A percentile compares a stretch with the other conserved stretches of the same genome.
Conservation (phyloP, 2,113 vertebrate species). For the Ondatra zibethicus region DNA sequence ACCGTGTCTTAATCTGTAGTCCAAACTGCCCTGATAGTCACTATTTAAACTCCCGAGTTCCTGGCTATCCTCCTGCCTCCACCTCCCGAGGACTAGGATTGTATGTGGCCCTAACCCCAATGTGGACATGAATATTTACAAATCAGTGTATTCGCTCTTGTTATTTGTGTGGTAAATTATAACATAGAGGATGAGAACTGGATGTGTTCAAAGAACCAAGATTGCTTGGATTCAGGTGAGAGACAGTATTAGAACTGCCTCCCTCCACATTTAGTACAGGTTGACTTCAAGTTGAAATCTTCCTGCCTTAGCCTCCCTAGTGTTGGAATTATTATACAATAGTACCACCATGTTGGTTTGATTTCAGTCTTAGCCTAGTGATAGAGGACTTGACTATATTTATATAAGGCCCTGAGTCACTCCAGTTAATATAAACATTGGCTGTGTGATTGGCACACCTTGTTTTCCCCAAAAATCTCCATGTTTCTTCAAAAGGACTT, state of each 20-base stretch:
- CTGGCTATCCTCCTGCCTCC: background rate
- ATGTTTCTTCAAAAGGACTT: background rate
- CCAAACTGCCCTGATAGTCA: background rate
- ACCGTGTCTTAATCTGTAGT: background rate
- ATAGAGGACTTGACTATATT: background rate
- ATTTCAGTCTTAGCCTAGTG: background rate
- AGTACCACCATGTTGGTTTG: background rate
- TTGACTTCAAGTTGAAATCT: background rate
- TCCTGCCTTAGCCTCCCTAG: background rate
- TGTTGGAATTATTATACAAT: background rate
- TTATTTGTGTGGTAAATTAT: background rate
- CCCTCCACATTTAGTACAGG: background rate
- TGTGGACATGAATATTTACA: background rate
- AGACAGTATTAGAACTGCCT: background rate
- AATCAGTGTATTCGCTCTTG: background rate
- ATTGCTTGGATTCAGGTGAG: background rate
- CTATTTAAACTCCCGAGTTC: background rate
- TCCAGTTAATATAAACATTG: background rate
- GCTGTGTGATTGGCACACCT: background rate
- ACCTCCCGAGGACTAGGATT: background rate
- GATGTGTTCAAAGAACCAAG: background rate
- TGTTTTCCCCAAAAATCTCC: background rate
- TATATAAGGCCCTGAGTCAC: background rate
- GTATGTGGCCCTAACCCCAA: background rate
- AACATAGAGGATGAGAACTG: background rate